Percentiles rank a stretch among this genome's conserved stretches.
phyloP scores from a whole-genome alignment of 2,797 vertebrate species.

The Pipistrellus pipistrellus region DNA sequence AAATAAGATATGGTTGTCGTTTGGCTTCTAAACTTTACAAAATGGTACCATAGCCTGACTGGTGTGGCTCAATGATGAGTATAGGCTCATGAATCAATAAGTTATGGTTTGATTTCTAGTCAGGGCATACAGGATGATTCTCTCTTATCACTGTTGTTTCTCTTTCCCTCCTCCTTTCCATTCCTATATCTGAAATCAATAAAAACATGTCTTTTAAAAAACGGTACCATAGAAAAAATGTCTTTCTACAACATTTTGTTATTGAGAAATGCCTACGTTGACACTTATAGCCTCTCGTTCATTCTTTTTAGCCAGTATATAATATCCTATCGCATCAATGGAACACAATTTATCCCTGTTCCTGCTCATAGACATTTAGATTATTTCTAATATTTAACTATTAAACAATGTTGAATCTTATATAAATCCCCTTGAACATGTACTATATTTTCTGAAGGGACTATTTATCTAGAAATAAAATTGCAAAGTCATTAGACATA shows the following conservation, averaged over 20 bases:
- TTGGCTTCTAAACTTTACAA: slow-evolving; percentile 2
- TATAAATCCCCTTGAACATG: neutral
- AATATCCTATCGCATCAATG: neutral
- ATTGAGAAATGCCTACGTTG: neutral
- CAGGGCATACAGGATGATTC: too few relatives aligned
- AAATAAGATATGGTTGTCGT: neutral
- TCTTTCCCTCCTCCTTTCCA: too few relatives aligned
- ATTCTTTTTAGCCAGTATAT: neutral
- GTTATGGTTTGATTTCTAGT: too few relatives aligned
- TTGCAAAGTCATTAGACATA: neutral
- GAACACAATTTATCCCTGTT: neutral
- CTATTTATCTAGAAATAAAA: slow-evolving; percentile 1
- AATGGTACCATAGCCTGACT: neutral
- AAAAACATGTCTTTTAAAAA: neutral
- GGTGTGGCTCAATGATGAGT: too few relatives aligned
- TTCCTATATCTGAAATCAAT: too few relatives aligned
- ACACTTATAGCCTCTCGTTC: neutral
- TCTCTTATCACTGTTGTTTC: too few relatives aligned
- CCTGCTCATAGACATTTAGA: neutral
- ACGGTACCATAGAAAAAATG: neutral
- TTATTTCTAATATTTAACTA: neutral
- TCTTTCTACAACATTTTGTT: neutral
- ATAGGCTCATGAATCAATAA: too few relatives aligned
- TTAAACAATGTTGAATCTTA: neutral
- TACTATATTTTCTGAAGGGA: neutral